These are phyloP conservation scores for Cephus rjabovi DNA, from an alignment of 2,888 invertebrate species.

Conservation along the genomic window DNA sequence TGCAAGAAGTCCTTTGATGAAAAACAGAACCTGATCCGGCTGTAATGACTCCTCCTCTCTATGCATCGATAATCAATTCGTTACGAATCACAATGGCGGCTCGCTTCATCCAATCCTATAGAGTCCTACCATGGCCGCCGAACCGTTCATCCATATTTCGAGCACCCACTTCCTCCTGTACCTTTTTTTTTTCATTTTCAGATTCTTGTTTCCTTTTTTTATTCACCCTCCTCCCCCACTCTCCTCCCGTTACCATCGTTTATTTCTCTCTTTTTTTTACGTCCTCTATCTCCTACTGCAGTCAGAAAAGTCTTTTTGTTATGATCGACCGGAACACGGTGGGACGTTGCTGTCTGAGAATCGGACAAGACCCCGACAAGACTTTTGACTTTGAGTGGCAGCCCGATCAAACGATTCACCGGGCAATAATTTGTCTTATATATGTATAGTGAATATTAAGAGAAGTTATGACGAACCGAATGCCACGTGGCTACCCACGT, in stretches of 20 bases:
- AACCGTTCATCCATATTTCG: constrained; percentile 18
- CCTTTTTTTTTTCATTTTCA: neutral
- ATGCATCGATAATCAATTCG: constrained; percentile 22
- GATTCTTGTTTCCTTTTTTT: constrained; percentile 7
- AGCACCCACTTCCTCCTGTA: constrained; percentile 18
- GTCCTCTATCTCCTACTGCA: neutral
- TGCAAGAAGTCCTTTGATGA: constrained; percentile 14
- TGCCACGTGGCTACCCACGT: neutral
- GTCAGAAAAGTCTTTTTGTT: neutral
- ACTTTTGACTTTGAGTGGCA: constrained; percentile 24
- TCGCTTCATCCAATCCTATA: neutral
- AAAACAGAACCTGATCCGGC: constrained; percentile 18
- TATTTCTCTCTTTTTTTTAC: neutral
- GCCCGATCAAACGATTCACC: constrained; percentile 16
- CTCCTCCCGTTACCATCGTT: constrained; percentile 1
- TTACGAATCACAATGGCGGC: constrained; percentile 17
- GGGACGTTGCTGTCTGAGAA: neutral
- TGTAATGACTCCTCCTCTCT: constrained; percentile 3
- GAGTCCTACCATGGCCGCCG: constrained; percentile 6
- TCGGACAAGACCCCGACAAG: constrained; percentile 10
- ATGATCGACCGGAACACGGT: neutral
- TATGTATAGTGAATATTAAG: neutral
- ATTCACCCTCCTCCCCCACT: neutral
- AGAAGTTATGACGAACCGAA: neutral
- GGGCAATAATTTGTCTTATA: constrained; percentile 8